Base-by-base conservation (phyloP, 2,888 invertebrate genomes). In the Lithophane ornitopus region DNA sequence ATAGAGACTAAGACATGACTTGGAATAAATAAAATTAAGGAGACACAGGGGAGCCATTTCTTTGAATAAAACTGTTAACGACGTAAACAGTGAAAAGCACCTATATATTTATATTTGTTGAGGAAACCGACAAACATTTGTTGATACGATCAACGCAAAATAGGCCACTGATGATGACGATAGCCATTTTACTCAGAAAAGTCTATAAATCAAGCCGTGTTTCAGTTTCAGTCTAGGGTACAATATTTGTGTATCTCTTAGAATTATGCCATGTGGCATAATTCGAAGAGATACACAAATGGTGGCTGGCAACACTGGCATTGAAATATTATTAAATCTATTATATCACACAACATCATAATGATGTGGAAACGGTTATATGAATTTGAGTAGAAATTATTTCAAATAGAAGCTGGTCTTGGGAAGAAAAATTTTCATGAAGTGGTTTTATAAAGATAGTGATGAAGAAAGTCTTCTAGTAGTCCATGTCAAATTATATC, bases 121-220 rank as follows among this genome's bases (percentile, higher is more conserved):
- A 70, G 76, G 72, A 81, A 81, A 75, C 58, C 74, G 65, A 85
- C 61, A 78, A 70, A 78, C 56, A 41, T n/a, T 82, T 79, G 78
- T 79, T 73, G 83, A 80, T 76, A 59, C 44, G 62, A 72, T 78
- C 76, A 61, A 76, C 56, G 52, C 6, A 11, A 88, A 83, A 78
- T 88, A 86, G 86, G 85, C 72, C 87, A 84, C 39, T 58, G 62
- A 81, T 79, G 77, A 83, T 78, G 78, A 81, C 66, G 87, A 81
- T 81, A 70, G 68, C 28, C 1, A 44, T 34, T 86, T 77, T 86
- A 84, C 88, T 78, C 59, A 70, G 88, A 86, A 88, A 78, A 62
- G 59, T 49, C 71, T 59, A 84, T 81, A 86, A 88, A 86, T 85
- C 78, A 74, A 67, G 41, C n/a, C 7, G 62, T 58, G 62, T 76